Base-by-base conservation (phyloP, 2,888 invertebrate genomes). In the Parthenolecanium corni region DNA sequence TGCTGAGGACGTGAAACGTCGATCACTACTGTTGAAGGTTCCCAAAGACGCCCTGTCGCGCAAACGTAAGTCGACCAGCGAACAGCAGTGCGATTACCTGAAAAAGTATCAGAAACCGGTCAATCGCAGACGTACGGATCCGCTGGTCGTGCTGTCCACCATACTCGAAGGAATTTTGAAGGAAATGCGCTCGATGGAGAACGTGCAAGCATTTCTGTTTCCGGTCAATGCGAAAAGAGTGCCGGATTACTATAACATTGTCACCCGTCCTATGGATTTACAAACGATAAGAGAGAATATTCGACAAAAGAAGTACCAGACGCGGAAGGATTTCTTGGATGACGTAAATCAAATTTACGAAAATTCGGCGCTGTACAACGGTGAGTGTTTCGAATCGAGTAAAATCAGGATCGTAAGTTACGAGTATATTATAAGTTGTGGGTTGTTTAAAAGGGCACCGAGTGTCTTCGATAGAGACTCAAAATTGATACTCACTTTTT, bases 271-370 rank as follows among this genome's bases (percentile, higher is more conserved):
- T 0, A 97, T 98, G 92, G 97, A 98, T 73, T 77, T 98, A 57
- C 96, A 96, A 74, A 89, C 89, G 0, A 95, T 99, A 69, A 78
- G 95, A 46, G 94, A 94, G 69, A 89, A 89, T 72, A 76, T 92
- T 18, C 77, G 91, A 0, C 85, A 89, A 72, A 88, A 89, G 69
- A 86, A 87, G 69, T 98, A 98, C 73, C 90, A 90, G 71, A 90
- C 88, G 68, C 80, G 98, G 16, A 93, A 94, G 72, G 90, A 92
- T 68, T 97, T 97, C 74, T 76, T 98, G 0, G 85, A 86, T 0
- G 98, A 99, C 74, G 88, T 98, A 2, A 89, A 91, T 75, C 91
- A 92, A 74, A 95, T 99, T 68, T 88, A 94, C 0, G 91, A 94
- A 71, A 98, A 99, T 76, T 94, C 94, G 11, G 83, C 82, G 4